Evolutionary conservation across 1,140 invertebrate genomes (phyloP).

Genomic region (Nephila pilipes): DNA sequence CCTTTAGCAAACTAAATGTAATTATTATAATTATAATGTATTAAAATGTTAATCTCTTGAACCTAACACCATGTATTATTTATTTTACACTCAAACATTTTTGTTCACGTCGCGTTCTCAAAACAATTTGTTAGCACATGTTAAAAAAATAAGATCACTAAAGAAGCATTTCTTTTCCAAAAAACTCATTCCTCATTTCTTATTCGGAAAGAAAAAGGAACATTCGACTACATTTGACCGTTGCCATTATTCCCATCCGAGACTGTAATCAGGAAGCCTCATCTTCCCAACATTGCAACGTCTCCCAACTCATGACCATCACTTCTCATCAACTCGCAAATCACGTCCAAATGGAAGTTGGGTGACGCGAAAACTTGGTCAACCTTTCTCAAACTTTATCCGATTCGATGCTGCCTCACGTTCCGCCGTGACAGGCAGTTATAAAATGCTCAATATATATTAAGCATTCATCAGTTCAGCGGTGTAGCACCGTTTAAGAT

Average conservation of each 20-base stretch:
- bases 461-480: background rate
- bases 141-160: too few species aligned
- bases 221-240: background rate
- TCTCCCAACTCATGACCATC: background rate
- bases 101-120: too few species aligned
- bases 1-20: too few species aligned
- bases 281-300: background rate
- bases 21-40: too few species aligned
- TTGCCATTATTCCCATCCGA: background rate
- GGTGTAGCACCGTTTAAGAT: background rate
- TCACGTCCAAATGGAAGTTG: background rate
- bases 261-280: background rate
- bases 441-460: background rate
- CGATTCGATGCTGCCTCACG: background rate
- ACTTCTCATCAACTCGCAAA: background rate
- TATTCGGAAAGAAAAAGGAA: too few species aligned
- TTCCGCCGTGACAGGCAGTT: background rate
- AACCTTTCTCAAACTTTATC: background rate
- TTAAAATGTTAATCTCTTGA: too few species aligned
- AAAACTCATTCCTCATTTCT: too few species aligned
- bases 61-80: too few species aligned
- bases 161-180: too few species aligned
- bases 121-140: too few species aligned
- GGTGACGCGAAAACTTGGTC: slow-evolving; percentile 5
- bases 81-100: too few species aligned